These are phyloP conservation scores for Porphyrio hochstetteri DNA, from an alignment of 2,113 vertebrate species.

Conservation along the genomic window DNA sequence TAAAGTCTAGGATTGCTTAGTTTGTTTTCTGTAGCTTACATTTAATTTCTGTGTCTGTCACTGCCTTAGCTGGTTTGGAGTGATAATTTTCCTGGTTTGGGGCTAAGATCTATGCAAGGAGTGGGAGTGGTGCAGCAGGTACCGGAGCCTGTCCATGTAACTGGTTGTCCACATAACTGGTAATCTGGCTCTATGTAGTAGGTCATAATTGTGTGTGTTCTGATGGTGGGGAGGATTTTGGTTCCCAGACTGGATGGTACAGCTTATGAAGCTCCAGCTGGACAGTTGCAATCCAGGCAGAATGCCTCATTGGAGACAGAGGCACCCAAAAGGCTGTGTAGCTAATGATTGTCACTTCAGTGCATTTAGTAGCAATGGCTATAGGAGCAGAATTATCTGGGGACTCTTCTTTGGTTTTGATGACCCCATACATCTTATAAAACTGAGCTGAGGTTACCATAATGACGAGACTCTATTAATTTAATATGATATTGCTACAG, in stretches of 20 bases:
- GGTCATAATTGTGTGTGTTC: not conserved
- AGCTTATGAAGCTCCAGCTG: not conserved
- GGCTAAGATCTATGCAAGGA: not conserved
- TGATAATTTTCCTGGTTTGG: not conserved
- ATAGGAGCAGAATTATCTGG: not conserved
- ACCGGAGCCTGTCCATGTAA: not conserved
- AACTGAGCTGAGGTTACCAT: not conserved
- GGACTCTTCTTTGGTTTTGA: not conserved
- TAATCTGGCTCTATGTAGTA: no score
- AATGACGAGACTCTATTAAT: slow-evolving; percentile 4
- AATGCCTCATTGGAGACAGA: accelerated
- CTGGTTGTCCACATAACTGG: not conserved
- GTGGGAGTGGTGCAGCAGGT: not conserved
- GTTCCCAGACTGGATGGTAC: not conserved
- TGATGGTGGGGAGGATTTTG: not conserved
- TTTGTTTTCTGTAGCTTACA: not conserved
- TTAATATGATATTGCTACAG: slow-evolving; percentile 18
- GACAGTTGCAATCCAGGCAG: not conserved
- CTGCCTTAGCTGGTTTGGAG: not conserved
- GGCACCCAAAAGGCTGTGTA: not conserved
- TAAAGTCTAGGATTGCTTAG: no score
- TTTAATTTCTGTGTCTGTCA: not conserved
- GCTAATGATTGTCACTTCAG: not conserved
- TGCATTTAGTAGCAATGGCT: not conserved
- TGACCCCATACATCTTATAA: not conserved